Evolutionary conservation across 2,797 vertebrate species (phyloP).

Genomic region (Anguilla anguilla): DNA sequence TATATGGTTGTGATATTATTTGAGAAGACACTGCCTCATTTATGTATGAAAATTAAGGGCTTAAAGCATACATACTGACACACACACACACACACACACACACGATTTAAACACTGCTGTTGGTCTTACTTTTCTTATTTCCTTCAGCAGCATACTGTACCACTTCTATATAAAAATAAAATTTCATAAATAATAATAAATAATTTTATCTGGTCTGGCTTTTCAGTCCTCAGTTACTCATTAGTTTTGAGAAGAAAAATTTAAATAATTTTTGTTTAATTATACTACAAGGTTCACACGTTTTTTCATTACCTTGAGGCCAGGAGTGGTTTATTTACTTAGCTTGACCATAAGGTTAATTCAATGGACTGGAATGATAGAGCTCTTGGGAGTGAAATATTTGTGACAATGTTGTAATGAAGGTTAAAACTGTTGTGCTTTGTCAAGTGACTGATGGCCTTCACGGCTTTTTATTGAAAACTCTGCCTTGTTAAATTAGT

Average conservation of each 20-base stretch:
- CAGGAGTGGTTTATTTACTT: background rate
- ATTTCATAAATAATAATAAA: no score
- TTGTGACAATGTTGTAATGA: conserved; percentile 29
- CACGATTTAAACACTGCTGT: background rate
- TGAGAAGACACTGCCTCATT: background rate
- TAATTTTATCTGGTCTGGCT: background rate
- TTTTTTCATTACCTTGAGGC: background rate
- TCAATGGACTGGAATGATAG: conserved; percentile 28
- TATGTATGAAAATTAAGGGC: background rate
- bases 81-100: background rate
- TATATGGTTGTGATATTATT: background rate
- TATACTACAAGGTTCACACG: background rate
- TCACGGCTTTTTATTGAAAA: background rate
- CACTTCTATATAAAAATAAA: no score
- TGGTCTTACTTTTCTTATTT: background rate
- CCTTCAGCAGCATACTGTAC: background rate
- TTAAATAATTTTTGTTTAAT: no score
- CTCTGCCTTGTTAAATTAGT: background rate
- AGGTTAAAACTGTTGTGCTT: conserved; percentile 39
- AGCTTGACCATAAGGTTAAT: conserved; percentile 34
- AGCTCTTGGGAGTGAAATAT: conserved; percentile 47
- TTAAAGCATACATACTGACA: background rate
- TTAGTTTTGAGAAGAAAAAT: no score
- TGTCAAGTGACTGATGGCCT: conserved; percentile 30
- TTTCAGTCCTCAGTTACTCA: background rate